Evolutionary conservation across 2,888 invertebrate species (phyloP).

Genomic region (Piscicola geometra): DNA sequence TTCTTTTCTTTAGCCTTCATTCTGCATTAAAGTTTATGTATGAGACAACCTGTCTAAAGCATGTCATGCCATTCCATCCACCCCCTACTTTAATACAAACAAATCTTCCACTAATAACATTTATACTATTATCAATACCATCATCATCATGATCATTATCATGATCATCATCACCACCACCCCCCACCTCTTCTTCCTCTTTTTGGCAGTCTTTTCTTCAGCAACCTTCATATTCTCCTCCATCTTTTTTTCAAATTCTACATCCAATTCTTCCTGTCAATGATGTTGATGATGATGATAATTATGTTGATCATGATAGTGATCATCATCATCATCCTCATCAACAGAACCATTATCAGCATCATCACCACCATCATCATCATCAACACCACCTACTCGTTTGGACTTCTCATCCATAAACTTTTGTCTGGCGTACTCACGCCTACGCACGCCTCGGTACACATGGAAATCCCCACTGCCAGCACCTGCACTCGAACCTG

Average conservation of each 20-base stretch:
- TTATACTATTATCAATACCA: no score
- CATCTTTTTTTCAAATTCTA: slow-evolving; percentile 74
- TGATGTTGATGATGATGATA: background rate
- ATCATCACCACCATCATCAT: background rate
- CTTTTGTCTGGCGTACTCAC: slow-evolving; percentile 92
- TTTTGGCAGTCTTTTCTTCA: slow-evolving; percentile 81
- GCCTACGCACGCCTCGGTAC: slow-evolving; percentile 85
- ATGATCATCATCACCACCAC: background rate
- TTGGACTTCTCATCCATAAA: slow-evolving; percentile 82
- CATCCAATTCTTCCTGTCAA: slow-evolving; percentile 73
- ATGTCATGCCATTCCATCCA: no score
- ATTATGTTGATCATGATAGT: background rate
- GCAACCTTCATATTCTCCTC: slow-evolving; percentile 69
- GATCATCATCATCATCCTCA: background rate
- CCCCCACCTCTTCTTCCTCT: slow-evolving; percentile 67
- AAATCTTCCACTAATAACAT: no score
- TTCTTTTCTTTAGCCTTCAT: background rate
- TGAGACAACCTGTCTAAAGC: no score
- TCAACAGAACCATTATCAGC: background rate
- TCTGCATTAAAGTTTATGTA: no score
- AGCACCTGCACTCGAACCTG: slow-evolving; percentile 93
- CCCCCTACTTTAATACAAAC: no score
- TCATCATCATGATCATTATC: background rate
- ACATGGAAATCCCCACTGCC: slow-evolving; percentile 99
- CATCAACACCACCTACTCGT: slow-evolving; percentile 60